Percentiles rank a stretch among this genome's conserved stretches.
Conservation (phyloP, 2,113 vertebrate genomes). For the Labeo catla region DNA sequence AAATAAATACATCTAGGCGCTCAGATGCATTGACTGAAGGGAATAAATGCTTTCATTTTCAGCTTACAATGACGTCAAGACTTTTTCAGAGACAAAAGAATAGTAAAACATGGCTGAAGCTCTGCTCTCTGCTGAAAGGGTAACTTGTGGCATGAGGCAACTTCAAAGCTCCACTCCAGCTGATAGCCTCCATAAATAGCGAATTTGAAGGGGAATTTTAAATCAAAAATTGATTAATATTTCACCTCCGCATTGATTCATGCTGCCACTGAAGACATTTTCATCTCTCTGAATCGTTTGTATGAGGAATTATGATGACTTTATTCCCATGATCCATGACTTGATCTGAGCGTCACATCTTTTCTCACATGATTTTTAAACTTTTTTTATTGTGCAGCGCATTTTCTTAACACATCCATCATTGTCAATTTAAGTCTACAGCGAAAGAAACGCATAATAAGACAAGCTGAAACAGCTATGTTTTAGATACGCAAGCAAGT, state of each 20-base stretch:
- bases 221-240: slow-evolving; percentile 79
- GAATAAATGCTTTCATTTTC: neutral
- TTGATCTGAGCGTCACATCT: slow-evolving; percentile 1
- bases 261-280: slow-evolving; percentile 65
- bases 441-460: neutral
- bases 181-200: slow-evolving; percentile 69
- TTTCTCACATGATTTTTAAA: slow-evolving; percentile 3
- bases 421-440: neutral
- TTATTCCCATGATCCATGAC: slow-evolving; percentile 17
- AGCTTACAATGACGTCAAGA: neutral
- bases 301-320: slow-evolving; percentile 53
- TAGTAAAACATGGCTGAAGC: neutral
- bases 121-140: slow-evolving; percentile 56
- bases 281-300: slow-evolving; percentile 58
- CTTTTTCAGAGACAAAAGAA: neutral
- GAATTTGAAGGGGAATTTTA: slow-evolving; percentile 79
- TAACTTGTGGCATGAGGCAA: slow-evolving; percentile 62
- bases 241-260: slow-evolving; percentile 76
- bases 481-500: neutral
- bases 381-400: neutral
- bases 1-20: neutral
- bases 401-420: neutral
- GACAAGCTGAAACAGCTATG: neutral
- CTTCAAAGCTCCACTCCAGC: slow-evolving; percentile 73
- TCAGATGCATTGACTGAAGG: neutral